phyloP scores from a whole-genome alignment of 2,888 invertebrate species.

The Sclerodermus sp. region DNA sequence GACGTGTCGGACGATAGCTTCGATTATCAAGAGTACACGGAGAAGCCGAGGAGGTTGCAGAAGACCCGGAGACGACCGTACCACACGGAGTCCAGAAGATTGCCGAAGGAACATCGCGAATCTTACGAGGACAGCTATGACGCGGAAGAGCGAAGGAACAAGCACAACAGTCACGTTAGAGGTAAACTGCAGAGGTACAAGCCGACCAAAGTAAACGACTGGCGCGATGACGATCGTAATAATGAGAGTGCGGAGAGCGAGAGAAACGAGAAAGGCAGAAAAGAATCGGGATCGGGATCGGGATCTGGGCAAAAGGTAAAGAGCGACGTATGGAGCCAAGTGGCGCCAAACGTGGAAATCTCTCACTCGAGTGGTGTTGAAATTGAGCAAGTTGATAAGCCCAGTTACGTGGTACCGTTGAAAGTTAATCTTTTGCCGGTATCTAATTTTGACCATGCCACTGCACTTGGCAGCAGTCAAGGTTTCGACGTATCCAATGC shows the following conservation, averaged over 20 bases:
- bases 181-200: slow-evolving; percentile 33
- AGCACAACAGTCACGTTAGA: slow-evolving; percentile 29
- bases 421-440: slow-evolving; percentile 48
- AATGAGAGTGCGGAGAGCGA: slow-evolving; percentile 30
- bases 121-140: slow-evolving; percentile 25
- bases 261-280: slow-evolving; percentile 1
- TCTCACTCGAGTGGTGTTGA: slow-evolving; percentile 45
- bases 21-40: slow-evolving; percentile 46
- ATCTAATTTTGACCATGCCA: slow-evolving; percentile 56
- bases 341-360: slow-evolving; percentile 43
- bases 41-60: slow-evolving; percentile 38
- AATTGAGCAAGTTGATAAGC: slow-evolving; percentile 46
- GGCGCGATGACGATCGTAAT: slow-evolving; percentile 36
- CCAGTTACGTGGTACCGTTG: slow-evolving; percentile 46
- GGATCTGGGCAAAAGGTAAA: slow-evolving; percentile 6
- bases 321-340: slow-evolving; percentile 42
- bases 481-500: slow-evolving; percentile 59
- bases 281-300: too few relatives aligned
- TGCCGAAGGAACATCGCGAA: slow-evolving; percentile 48
- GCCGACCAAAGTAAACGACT: slow-evolving; percentile 25
- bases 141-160: slow-evolving; percentile 25
- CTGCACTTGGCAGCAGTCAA: slow-evolving; percentile 57
- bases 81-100: slow-evolving; percentile 32
- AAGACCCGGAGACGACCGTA: slow-evolving; percentile 41
- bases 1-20: slow-evolving; percentile 40